Evolutionary conservation across 2,888 invertebrate genomes (phyloP).

Genomic region (Bedellia somnulentella): DNA sequence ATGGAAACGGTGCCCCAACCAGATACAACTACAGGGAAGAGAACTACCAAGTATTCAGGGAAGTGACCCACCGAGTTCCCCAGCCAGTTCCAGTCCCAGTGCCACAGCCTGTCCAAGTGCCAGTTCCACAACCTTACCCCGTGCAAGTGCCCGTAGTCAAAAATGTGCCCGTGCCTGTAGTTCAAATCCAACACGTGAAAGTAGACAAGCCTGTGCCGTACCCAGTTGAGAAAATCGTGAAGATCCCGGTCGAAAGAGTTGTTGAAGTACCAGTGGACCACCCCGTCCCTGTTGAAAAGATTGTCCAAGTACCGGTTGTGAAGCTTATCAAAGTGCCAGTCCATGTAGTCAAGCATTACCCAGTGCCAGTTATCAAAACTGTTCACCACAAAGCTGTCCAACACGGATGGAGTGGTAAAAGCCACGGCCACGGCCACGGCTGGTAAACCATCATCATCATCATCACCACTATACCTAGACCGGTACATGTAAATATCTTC

Average conservation of each 20-base stretch:
- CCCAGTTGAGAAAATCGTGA: conserved; percentile 62
- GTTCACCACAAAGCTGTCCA: conserved; percentile 39
- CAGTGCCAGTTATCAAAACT: conserved; percentile 44
- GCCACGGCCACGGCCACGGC: conserved; percentile 15
- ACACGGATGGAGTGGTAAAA: conserved; percentile 19
- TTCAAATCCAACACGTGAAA: conserved; percentile 56
- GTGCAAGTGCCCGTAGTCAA: conserved; percentile 57
- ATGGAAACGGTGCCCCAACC: conserved; percentile 38
- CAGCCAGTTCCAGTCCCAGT: conserved; percentile 57
- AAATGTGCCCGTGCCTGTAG: conserved; percentile 57
- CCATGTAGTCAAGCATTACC: conserved; percentile 39
- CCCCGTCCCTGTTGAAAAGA: conserved; percentile 54
- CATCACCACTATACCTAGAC: conserved; percentile 19
- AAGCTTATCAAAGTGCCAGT: conserved; percentile 51
- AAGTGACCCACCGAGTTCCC: conserved; percentile 57
- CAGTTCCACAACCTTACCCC: conserved; percentile 61
- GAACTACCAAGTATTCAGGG: conserved; percentile 37
- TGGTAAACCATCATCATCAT: conserved; percentile 8
- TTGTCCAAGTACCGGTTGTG: conserved; percentile 55
- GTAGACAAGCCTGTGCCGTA: conserved; percentile 63
- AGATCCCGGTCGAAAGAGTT: conserved; percentile 58
- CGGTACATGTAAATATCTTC: conserved; percentile 41
- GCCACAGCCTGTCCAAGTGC: conserved; percentile 52
- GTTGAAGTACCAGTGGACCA: conserved; percentile 57
- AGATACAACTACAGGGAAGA: conserved; percentile 41